Conservation (phyloP, 1,140 invertebrate species). For the Atta cephalotes region DNA sequence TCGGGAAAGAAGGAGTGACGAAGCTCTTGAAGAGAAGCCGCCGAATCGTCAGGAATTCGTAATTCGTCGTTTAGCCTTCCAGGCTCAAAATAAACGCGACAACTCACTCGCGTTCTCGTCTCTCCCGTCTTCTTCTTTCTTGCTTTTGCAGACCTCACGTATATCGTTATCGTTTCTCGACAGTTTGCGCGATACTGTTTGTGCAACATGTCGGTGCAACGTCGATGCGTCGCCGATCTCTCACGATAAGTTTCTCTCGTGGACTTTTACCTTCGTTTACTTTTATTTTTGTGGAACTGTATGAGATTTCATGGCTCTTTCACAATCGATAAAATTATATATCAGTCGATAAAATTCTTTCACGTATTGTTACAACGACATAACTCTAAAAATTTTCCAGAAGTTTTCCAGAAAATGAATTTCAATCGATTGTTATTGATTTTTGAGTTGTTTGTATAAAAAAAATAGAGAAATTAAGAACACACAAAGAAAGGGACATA, state of each 20-base stretch:
- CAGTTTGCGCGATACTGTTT: constrained; percentile 13
- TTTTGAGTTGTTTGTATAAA: too few relatives aligned
- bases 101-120: constrained; percentile 69
- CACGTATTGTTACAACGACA: neutral
- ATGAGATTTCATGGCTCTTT: neutral
- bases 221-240: neutral
- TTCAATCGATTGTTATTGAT: too few relatives aligned
- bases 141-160: neutral
- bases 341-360: neutral
- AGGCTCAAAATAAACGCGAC: constrained; percentile 82
- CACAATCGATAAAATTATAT: neutral
- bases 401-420: too few relatives aligned
- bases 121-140: neutral
- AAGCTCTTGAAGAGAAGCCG: constrained; percentile 35
- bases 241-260: neutral
- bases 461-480: too few relatives aligned
- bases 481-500: too few relatives aligned
- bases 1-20: constrained; percentile 26
- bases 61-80: constrained; percentile 79
- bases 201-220: neutral
- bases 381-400: too few relatives aligned
- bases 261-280: neutral
- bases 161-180: constrained; percentile 3
- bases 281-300: neutral
- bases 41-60: constrained; percentile 77